These are phyloP conservation scores for Microtus oregoni DNA, from an alignment of 2,113 vertebrate genomes.

Conservation along the genomic window DNA sequence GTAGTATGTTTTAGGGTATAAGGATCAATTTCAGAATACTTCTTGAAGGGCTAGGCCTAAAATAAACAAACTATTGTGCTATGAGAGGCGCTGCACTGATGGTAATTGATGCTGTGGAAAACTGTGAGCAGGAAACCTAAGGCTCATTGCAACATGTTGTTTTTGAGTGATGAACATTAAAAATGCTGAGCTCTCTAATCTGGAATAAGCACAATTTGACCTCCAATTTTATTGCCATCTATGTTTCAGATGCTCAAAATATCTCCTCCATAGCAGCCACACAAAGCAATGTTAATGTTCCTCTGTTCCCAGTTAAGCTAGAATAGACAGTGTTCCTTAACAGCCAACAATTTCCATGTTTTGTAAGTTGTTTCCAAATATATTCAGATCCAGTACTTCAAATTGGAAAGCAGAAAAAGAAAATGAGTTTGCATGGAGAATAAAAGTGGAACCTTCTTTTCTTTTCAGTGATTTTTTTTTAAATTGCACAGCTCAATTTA, in stretches of 20 bases:
- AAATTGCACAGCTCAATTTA: not conserved
- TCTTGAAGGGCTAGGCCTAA: not conserved
- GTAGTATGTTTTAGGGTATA: not conserved
- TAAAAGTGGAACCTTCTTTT: not conserved
- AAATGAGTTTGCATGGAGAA: not conserved
- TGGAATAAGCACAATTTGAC: slow-evolving; percentile 67
- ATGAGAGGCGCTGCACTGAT: not conserved
- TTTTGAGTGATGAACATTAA: slow-evolving; percentile 54
- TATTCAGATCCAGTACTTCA: slow-evolving; percentile 18
- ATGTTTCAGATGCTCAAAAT: slow-evolving; percentile 71
- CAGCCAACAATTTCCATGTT: slow-evolving; percentile 56
- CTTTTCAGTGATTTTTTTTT: not conserved
- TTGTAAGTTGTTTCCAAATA: slow-evolving; percentile 30
- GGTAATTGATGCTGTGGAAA: slow-evolving; percentile 66
- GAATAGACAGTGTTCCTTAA: not conserved
- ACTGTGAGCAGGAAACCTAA: slow-evolving; percentile 51
- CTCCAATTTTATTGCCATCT: slow-evolving; percentile 52
- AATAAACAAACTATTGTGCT: not conserved
- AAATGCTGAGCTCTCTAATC: slow-evolving; percentile 63
- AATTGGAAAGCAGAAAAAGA: slow-evolving; percentile 14
- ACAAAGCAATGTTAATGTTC: slow-evolving; percentile 42
- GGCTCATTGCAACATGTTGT: slow-evolving; percentile 36
- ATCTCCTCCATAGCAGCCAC: slow-evolving; percentile 38
- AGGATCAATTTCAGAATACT: slow-evolving; percentile 48
- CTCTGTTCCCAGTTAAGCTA: slow-evolving; percentile 31